Conservation (phyloP, 2,888 invertebrate species). For the Trachelus stipa region DNA sequence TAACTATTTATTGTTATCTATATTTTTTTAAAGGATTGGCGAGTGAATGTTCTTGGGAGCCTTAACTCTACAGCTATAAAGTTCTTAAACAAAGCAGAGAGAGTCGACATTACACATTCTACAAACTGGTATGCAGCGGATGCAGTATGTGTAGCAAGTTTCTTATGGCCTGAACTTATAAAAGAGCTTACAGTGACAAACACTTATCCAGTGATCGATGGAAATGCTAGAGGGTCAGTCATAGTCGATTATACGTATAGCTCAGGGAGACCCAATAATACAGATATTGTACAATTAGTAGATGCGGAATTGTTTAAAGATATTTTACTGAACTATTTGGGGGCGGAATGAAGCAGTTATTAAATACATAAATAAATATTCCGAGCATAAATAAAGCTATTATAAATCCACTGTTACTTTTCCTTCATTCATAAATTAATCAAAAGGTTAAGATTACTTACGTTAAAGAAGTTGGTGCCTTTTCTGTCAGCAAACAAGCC, state of each 20-base stretch:
- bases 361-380: not conserved
- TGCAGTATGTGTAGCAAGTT: conserved; percentile 39
- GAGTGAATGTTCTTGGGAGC: conserved; percentile 66
- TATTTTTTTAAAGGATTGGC: conserved; percentile 68
- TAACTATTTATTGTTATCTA: not conserved
- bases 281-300: conserved; percentile 26
- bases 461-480: conserved; percentile 89
- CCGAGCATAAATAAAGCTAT: conserved; percentile 23
- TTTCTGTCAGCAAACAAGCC: conserved; percentile 90
- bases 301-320: conserved; percentile 19
- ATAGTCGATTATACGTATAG: conserved; percentile 40
- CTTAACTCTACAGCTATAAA: conserved; percentile 62
- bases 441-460: conserved; percentile 62
- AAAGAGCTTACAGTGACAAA: conserved; percentile 28
- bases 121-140: conserved; percentile 46
- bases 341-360: not conserved
- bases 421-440: conserved; percentile 6
- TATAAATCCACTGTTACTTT: not conserved
- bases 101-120: conserved; percentile 35
- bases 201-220: conserved; percentile 41
- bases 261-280: conserved; percentile 17
- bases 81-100: conserved; percentile 70
- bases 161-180: conserved; percentile 44
- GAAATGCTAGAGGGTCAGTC: conserved; percentile 42
- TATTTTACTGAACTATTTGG: conserved; percentile 22